Evolutionary conservation across 1,140 invertebrate genomes (phyloP), one percentile per base, ranked within the genome.

Genomic region (Drosophila subobscura): DNA sequence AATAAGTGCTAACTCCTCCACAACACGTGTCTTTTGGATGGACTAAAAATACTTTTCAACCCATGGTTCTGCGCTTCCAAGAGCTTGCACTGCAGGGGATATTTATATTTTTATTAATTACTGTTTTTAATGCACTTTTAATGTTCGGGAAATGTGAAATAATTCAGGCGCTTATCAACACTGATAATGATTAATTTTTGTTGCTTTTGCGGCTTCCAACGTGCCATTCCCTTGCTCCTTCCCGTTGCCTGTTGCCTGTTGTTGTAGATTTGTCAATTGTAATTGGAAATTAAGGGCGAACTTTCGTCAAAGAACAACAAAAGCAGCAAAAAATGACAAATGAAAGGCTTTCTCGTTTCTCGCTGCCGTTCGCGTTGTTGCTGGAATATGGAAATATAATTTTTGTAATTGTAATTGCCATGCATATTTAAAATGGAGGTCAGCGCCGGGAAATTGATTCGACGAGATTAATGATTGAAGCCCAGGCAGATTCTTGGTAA

Each of bases 101-200:
- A 29, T 29, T 29, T 12, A 10, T 4, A 37, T 44, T 57, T 77
- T 68, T 74, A 79, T 77, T 80, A 86, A 80, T 85, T 86, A 80
- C 80, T 77, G 81, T 73, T 60, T 58, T 80, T 80, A 85, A 85
- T 85, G 80, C 77, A 81, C 72, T 86, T 73, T 86, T 85, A 85
- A 85, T 85, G 68, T 79, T 47, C 56, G 59, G 57, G 72, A 84
- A 84, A 84, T 85, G 81, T 72, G 68, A 85, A 85, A 85, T 80
- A 86, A 86, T 85, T 85, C 80, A 80, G 68, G 52, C 56, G 81
- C 77, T 85, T 85, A 85, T 85, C 80, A 85, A 52, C 81, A 50
- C 77, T 71, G 80, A 85, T 85, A 85, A 86, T 86, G 80, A 85
- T 85, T 85, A 86, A 85, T 86, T 86, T 74, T 76, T 53, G 51